Base-by-base conservation (phyloP, 1,140 invertebrate species). In the Agrilus planipennis region DNA sequence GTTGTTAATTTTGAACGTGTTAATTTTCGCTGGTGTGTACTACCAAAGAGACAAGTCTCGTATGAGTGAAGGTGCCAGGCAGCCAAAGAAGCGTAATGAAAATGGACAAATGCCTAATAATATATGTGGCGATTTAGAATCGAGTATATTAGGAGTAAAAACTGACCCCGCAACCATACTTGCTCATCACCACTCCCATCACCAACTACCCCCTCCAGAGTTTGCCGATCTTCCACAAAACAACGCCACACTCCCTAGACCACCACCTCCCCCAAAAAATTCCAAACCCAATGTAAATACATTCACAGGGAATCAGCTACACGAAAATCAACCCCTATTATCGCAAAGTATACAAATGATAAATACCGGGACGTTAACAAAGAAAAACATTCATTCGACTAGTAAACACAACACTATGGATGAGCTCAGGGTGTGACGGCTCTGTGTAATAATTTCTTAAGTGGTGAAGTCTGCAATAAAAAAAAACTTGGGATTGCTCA, bases 11-110 rank as follows among this genome's bases (percentile, higher is more conserved):
- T 65, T 94, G 5, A 94, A 94, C 57, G 82, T 93, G 0, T 67
- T 95, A 9, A 89, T 95, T 50, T 93, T 94, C 55, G 88, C 88
- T 21, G 89, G 89, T 2, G 86, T 94, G 0, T 94, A 91, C 53
- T 93, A 93, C 60, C 89, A 93, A 55, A 69, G 88, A 10, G 88
- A 93, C 54, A 89, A 89, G 57, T 77, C 81, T 12, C 69, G 81
- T 45, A 69, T 81, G 52, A 76, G 75, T 45, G 75, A 66, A 42
- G 72, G 63, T 61, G 65, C 43, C 50, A 65, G 47, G 64, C 45
- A 69, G 58, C 69, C 76, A 21, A 84, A 83, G 51, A 82, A 86
- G 51, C 69, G 81, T 1, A 79, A 81, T 31, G 81, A 86, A 55
- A 87, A 87, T 45, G 82, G 83, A 0, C 81, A 84, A 60, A 84